Conservation (phyloP, 1,140 invertebrate species). For the Carposina sasakii region DNA sequence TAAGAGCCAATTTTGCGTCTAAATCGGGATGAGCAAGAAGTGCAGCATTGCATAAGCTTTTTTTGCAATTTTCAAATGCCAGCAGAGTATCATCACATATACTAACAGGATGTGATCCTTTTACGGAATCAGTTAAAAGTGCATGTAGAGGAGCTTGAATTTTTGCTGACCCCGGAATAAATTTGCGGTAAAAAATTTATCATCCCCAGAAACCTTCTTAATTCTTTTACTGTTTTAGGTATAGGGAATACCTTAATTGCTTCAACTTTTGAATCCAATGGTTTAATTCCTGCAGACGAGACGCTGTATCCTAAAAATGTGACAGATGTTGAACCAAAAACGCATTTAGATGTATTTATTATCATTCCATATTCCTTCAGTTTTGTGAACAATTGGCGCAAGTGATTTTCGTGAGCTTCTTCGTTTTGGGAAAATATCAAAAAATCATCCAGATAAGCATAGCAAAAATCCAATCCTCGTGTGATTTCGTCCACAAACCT, state of each 20-base stretch:
- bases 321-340: slow-evolving; percentile 7
- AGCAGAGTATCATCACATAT: not conserved
- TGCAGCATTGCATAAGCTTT: slow-evolving; percentile 25
- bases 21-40: slow-evolving; percentile 28
- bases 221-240: slow-evolving; percentile 29
- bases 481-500: slow-evolving; percentile 61
- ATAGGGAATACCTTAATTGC: slow-evolving; percentile 33
- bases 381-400: slow-evolving; percentile 25
- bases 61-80: slow-evolving; percentile 21
- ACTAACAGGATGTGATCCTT: not conserved
- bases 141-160: slow-evolving; percentile 17
- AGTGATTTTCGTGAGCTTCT: slow-evolving; percentile 33
- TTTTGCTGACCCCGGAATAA: slow-evolving; percentile 31
- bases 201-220: slow-evolving; percentile 54
- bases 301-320: not conserved
- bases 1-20: slow-evolving; percentile 8
- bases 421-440: slow-evolving; percentile 49
- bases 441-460: slow-evolving; percentile 73
- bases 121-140: slow-evolving; percentile 1
- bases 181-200: slow-evolving; percentile 53
- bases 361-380: slow-evolving; percentile 26
- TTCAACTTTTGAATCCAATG: slow-evolving; percentile 13
- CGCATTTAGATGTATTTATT: slow-evolving; percentile 24
- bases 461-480: slow-evolving; percentile 38
- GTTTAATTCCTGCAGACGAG: not conserved